A percentile compares a stretch with the other conserved stretches of the same genome.
Evolutionary conservation across 2,888 invertebrate species (phyloP).

Genomic region (Pelosia muscerda): DNA sequence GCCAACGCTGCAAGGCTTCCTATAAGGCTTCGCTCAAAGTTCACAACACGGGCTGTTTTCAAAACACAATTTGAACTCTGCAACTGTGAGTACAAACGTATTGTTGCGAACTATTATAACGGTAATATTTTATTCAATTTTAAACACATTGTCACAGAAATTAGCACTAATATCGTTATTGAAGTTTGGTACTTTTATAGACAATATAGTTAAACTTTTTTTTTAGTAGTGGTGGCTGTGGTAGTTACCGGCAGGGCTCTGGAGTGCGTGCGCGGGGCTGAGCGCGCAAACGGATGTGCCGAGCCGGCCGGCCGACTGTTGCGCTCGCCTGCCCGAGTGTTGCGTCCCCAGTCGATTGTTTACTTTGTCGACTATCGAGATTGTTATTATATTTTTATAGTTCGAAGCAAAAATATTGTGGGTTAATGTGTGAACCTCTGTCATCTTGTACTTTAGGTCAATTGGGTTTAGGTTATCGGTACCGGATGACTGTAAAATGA

Average conservation of each 20-base stretch:
- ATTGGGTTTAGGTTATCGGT: background rate
- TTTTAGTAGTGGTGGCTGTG: slow-evolving; percentile 33
- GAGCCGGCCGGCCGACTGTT: slow-evolving; percentile 78
- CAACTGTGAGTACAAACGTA: slow-evolving; percentile 31
- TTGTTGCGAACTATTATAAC: slow-evolving; percentile 27
- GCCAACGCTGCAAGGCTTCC: slow-evolving; percentile 63
- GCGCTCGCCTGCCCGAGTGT: slow-evolving; percentile 70
- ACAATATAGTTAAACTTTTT: slow-evolving; percentile 33
- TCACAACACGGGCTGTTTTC: slow-evolving; percentile 56
- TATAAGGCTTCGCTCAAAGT: slow-evolving; percentile 62
- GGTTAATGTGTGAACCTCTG: background rate
- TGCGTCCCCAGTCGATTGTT: slow-evolving; percentile 70
- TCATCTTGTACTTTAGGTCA: background rate
- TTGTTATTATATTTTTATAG: slow-evolving; percentile 3
- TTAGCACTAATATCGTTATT: slow-evolving; percentile 17
- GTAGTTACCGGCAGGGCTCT: slow-evolving; percentile 46
- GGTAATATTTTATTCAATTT: slow-evolving; percentile 29
- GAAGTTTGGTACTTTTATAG: slow-evolving; percentile 15
- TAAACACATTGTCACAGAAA: slow-evolving; percentile 49
- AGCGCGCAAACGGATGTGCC: slow-evolving; percentile 85
- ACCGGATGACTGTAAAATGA: background rate
- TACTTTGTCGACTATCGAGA: slow-evolving; percentile 61
- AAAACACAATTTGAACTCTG: slow-evolving; percentile 48
- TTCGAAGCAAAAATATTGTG: background rate
- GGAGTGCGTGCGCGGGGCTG: slow-evolving; percentile 73